Conservation (phyloP, 2,113 vertebrate genomes). For the rabbit (Oryctolagus cuniculus) region mOryCun1.1 NC_091437.1:56201501-56202000, state of each 20-base stretch:
- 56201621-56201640: not conserved
- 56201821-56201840: not conserved
- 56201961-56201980: slow-evolving; percentile 76
- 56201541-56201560: not conserved
- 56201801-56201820: slow-evolving; percentile 42
- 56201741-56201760: not conserved
- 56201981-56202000: slow-evolving; percentile 80
- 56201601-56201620: not conserved
- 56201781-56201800: not conserved
- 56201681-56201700: not conserved
- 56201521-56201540: not conserved
- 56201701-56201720: not conserved
- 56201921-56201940: slow-evolving; percentile 71
- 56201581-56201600: not conserved
- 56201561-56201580: not conserved
- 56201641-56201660: not conserved
- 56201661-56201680: not conserved
- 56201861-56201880: slow-evolving; percentile 58
- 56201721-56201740: not conserved
- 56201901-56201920: slow-evolving; percentile 77
- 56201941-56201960: slow-evolving; percentile 78
- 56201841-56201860: slow-evolving; percentile 30
- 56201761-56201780: not conserved
- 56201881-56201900: slow-evolving; percentile 77
- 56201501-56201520: fast-evolving